phyloP scores from a whole-genome alignment of 1,140 invertebrate species.

The Heliconius congener region DNA sequence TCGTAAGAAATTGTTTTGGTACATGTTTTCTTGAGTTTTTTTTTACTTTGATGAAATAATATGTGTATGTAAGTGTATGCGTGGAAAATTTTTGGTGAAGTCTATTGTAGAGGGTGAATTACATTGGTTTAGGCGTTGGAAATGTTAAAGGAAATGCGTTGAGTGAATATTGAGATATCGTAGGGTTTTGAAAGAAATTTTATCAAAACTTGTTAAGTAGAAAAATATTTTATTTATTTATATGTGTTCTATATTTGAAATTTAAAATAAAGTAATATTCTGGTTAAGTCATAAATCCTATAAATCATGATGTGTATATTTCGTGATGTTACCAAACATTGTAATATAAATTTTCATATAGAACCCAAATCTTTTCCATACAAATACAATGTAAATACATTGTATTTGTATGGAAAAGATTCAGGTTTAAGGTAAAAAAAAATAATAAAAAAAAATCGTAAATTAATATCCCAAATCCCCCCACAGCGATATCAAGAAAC shows the following conservation, averaged over 20 bases:
- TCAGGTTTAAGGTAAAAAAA: too few species aligned
- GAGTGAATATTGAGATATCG: too few species aligned
- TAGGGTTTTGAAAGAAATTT: too few species aligned
- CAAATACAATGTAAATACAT: too few species aligned
- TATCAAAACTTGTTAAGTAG: too few species aligned
- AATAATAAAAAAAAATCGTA: neutral
- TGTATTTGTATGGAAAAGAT: too few species aligned
- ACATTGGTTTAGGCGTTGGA: neutral
- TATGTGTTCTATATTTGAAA: too few species aligned
- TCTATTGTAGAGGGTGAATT: neutral
- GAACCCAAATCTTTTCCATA: too few species aligned
- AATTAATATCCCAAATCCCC: constrained; percentile 4
- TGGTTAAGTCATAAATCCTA: neutral
- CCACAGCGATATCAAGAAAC: constrained; percentile 47
- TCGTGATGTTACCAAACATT: neutral
- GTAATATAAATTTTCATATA: too few species aligned
- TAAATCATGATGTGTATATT: neutral
- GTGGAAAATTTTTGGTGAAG: neutral
- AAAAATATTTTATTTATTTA: too few species aligned
- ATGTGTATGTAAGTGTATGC: neutral
- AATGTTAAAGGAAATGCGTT: neutral
- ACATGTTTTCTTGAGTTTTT: constrained; percentile 26
- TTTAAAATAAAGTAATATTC: neutral
- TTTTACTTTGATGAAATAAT: neutral
- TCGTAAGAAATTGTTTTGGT: constrained; percentile 46